Evolutionary conservation across 1,140 invertebrate genomes (phyloP).

Genomic region (Drosophila ambigua): DNA sequence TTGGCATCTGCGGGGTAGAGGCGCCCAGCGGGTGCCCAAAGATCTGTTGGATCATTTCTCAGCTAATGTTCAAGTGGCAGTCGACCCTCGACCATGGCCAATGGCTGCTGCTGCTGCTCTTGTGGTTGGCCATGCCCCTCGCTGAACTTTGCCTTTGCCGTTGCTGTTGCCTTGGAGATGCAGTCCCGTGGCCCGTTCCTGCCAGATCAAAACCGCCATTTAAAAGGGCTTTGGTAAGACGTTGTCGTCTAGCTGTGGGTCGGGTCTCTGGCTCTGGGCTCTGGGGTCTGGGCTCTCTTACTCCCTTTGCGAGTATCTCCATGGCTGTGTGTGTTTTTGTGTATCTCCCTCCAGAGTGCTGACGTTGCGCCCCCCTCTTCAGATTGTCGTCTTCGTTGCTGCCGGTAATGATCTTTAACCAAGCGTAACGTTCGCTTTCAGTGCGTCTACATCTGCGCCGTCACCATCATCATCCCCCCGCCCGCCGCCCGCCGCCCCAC

Average conservation of each 20-base stretch:
- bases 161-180: constrained; percentile 1
- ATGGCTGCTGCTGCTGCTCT: too few relatives aligned
- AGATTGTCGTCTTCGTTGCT: constrained; percentile 54
- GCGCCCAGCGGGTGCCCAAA: too few relatives aligned
- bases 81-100: background rate
- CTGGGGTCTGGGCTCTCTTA: constrained; percentile 27
- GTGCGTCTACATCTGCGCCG: constrained; percentile 80
- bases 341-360: constrained; percentile 42
- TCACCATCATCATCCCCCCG: constrained; percentile 55
- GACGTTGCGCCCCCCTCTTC: constrained; percentile 45
- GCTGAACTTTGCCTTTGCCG: constrained; percentile 2
- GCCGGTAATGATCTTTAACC: constrained; percentile 82
- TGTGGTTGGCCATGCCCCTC: too few relatives aligned
- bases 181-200: constrained; percentile 7
- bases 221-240: background rate
- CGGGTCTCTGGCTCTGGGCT: constrained; percentile 17
- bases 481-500: background rate
- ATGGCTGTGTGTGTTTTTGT: background rate
- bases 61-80: too few relatives aligned
- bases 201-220: constrained; percentile 37
- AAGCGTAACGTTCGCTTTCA: constrained; percentile 82
- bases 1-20: too few relatives aligned
- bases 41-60: too few relatives aligned
- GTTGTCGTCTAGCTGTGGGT: constrained; percentile 16
- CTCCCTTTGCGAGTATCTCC: constrained; percentile 17